Percentiles rank a stretch among this genome's conserved stretches.
These are phyloP conservation scores for Xanthorhoe designata DNA, from an alignment of 2,888 invertebrate species.

Conservation along the genomic window DNA sequence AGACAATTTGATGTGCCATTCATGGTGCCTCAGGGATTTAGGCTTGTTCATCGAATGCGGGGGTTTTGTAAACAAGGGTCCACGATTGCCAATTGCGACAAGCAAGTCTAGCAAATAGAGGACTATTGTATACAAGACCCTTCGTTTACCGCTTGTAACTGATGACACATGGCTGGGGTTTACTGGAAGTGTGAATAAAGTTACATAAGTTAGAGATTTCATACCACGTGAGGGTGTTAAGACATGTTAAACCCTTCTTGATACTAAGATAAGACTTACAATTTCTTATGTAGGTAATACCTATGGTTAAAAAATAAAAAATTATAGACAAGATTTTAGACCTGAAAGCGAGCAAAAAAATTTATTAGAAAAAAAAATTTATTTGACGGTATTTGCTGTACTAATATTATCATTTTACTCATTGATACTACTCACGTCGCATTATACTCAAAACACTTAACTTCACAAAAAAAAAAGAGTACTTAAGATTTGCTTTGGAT, in stretches of 20 bases:
- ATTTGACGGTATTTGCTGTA: too few species aligned
- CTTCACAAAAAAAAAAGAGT: too few species aligned
- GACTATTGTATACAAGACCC: background rate
- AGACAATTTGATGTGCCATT: background rate
- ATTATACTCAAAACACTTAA: too few species aligned
- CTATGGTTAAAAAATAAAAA: too few species aligned
- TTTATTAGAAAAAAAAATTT: too few species aligned
- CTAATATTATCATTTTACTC: too few species aligned
- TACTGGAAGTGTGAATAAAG: background rate
- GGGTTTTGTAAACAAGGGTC: background rate
- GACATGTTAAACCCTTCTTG: background rate
- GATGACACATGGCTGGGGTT: background rate
- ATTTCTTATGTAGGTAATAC: too few species aligned
- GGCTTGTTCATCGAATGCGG: background rate
- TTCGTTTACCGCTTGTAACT: background rate
- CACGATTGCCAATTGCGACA: background rate
- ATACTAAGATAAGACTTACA: background rate
- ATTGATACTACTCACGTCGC: too few species aligned
- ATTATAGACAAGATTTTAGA: too few species aligned
- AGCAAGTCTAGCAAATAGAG: background rate
- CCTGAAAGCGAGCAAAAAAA: too few species aligned
- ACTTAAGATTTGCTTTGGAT: too few species aligned
- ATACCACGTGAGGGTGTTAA: background rate
- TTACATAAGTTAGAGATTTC: background rate
- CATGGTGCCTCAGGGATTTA: background rate